Base-by-base conservation (phyloP, 2,113 vertebrate genomes). In the Sclerurus mexicanus region DNA sequence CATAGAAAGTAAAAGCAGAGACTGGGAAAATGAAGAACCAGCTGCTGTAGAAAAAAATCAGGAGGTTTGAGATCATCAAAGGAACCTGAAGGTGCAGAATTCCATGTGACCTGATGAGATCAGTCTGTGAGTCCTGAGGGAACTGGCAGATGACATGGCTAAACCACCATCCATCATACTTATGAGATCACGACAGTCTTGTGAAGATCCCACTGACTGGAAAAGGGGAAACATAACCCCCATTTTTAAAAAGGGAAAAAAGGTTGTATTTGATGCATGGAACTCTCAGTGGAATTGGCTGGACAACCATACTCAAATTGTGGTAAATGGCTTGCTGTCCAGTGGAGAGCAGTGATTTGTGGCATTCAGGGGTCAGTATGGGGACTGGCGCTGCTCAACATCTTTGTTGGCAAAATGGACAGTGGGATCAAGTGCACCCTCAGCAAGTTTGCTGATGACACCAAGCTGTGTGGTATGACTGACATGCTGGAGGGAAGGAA, bases 401-500 rank as follows among this genome's bases (percentile, higher is more conserved):
- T 73, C 33, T 59, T 30, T 53, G 52, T 39, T 7, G 31, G 14
- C 0, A 0, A 7, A 22, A 5, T 15, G 20, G 73, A 19, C 33
- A 46, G 33, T 4, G 4, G 58, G 23, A 72, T 72, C 0, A 0
- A 66, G 50, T 30, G 13, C 6, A 10, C 6, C 16, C 16, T 58
- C 33, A n/a, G 27, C 49, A 64, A 6, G 27, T 58, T 12, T 37
- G 64, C 56, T 13, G 18, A 9, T 37, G 63, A 56, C 42, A 63
- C n/a, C 46, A 10, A 50, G 8, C 23, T 42, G 12, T 28, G 27
- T 50, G 14, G 7, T 40, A 5, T 1, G 0, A 9, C 49, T 49
- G 16, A 0, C 25, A 20, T 0, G 0, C 35, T 68, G 55, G 21
- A 62, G n/a, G 40, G n/a, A 40, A 50, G 66, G n/a, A 19, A 69